phyloP scores from a whole-genome alignment of 2,797 vertebrate genomes.

The Micropoecilia bifurca region DNA sequence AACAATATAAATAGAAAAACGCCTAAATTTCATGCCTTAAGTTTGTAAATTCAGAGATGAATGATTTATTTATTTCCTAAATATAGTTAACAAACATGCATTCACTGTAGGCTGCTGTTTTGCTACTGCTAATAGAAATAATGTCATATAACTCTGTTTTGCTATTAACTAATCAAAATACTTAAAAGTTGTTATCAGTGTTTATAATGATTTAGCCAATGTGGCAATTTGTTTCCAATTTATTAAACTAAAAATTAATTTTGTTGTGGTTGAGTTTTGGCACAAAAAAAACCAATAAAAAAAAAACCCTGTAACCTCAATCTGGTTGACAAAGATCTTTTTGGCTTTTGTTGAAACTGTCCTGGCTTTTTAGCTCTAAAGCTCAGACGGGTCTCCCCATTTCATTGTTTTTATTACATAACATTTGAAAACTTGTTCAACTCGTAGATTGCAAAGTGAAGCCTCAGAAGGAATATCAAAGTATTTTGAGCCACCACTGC shows the following conservation, averaged over 20 bases:
- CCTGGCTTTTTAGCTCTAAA: background rate
- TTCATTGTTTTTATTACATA: background rate
- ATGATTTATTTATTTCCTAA: background rate
- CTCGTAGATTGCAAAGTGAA: background rate
- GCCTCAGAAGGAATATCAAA: too few relatives aligned
- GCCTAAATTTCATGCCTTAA: background rate
- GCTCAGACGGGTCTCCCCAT: background rate
- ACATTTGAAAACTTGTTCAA: background rate
- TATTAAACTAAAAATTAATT: background rate
- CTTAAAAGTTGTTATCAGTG: background rate
- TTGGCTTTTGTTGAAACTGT: background rate
- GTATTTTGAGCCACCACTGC: background rate
- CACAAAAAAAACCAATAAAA: background rate
- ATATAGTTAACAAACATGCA: background rate
- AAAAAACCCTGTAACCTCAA: background rate
- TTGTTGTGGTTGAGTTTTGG: background rate
- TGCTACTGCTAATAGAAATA: background rate
- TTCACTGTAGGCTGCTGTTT: background rate
- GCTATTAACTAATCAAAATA: background rate
- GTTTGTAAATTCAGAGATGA: background rate
- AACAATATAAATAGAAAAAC: background rate
- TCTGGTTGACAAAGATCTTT: background rate
- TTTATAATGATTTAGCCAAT: background rate
- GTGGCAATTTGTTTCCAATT: background rate
- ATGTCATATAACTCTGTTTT: background rate